Evolutionary conservation across 1,140 invertebrate species (phyloP), one percentile per base, ranked within the genome.

Genomic region (Diprion similis): DNA sequence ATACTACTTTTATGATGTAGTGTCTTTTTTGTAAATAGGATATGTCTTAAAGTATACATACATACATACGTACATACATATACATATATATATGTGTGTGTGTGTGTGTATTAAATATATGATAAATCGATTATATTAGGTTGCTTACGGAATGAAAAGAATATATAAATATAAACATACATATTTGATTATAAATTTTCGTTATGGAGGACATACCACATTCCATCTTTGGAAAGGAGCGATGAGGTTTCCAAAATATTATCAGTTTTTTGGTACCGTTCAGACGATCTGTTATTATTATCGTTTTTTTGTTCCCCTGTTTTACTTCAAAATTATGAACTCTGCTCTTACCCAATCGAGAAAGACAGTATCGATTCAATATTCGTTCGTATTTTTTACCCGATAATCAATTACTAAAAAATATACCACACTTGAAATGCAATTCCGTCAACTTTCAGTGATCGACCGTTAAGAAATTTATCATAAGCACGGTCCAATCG

Each of bases 91-190:
- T 24, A 24, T 24, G 6, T 37, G 6, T 59, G 10, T 59, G 9
- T 59, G 6, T 37, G 6, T 37, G 4, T 59, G 4, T 59, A 59
- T 59, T 15, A 17, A 59, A 59, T 59, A 59, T 37, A 37, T 37
- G n/a, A n/a, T 51, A 51, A 51, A 51, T 51, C 48, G 48, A 51
- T 51, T 51, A 51, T 51, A 10, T 15, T 51, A 51, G 15, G 51
- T 59, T 59, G 51, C 51, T 59, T 59, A 59, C n/a, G 7, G n/a
- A 15, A 59, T 59, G 51, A 59, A 59, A 59, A 59, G n/a, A 59
- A 13, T 17, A 59, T 9, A 17, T 15, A 17, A 59, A 59, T 13
- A 59, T 59, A 59, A 6, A 59, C 6, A 59, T 10, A 59, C n/a
- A 59, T 59, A 59, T 59, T 3, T 59, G 11, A 7, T 17, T 13